These are phyloP conservation scores for Solenopsis invicta DNA, from an alignment of 1,140 invertebrate genomes.

Conservation along the genomic window DNA sequence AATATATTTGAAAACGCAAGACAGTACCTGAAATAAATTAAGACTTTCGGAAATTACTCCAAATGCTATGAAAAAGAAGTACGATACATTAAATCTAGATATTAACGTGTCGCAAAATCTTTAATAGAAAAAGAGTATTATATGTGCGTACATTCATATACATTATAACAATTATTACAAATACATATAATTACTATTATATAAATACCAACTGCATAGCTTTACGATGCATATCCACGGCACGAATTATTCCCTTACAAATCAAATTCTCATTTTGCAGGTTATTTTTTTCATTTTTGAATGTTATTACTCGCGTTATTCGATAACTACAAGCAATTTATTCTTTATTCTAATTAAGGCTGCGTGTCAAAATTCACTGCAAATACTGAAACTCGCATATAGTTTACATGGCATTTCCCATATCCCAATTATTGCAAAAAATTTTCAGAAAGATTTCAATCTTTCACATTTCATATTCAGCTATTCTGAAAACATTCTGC, in stretches of 20 bases:
- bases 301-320: background rate
- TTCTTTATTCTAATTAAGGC: no score
- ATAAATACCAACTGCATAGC: slow-evolving; percentile 2
- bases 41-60: background rate
- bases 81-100: background rate
- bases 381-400: no score
- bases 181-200: background rate
- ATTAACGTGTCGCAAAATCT: background rate
- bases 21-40: background rate
- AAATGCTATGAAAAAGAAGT: background rate
- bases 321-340: slow-evolving; percentile 9
- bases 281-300: background rate
- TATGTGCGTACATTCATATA: background rate
- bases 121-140: background rate
- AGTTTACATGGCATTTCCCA: no score
- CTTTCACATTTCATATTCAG: no score
- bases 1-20: background rate
- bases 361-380: no score
- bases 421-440: no score
- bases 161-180: background rate
- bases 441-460: no score
- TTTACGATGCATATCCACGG: slow-evolving; percentile 23
- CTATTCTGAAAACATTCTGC: no score
- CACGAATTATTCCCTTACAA: background rate
- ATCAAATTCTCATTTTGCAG: background rate